Evolutionary conservation across 2,888 invertebrate genomes (phyloP).

Genomic region (Cryptosula pallasiana): DNA sequence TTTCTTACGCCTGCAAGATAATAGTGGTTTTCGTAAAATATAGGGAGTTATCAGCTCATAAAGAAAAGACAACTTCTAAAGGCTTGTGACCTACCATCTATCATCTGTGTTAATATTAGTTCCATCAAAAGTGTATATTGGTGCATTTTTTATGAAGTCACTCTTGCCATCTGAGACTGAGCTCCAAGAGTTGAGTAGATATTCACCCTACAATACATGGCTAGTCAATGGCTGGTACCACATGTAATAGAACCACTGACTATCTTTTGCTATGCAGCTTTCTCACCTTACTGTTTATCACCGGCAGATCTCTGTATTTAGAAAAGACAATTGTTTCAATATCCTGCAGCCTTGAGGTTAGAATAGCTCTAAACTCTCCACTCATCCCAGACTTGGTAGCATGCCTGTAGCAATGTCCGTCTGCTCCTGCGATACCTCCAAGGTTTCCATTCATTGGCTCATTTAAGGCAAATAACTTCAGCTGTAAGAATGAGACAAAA

Average conservation of each 20-base stretch:
- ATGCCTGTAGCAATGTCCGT: constrained; percentile 89
- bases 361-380: constrained; percentile 79
- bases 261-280: too few relatives aligned
- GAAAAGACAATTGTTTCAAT: constrained; percentile 84
- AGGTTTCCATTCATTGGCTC: constrained; percentile 84
- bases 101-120: neutral
- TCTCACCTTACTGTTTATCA: constrained; percentile 70
- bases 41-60: too few relatives aligned
- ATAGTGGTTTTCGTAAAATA: too few relatives aligned
- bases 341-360: constrained; percentile 77
- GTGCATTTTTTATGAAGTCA: neutral
- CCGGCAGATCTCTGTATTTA: constrained; percentile 73
- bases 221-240: too few relatives aligned
- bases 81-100: constrained; percentile 12
- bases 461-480: constrained; percentile 83
- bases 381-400: constrained; percentile 77
- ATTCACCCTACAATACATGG: too few relatives aligned
- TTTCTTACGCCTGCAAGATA: neutral
- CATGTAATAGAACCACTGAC: too few relatives aligned
- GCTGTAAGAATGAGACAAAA: too few relatives aligned
- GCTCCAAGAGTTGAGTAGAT: neutral
- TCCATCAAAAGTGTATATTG: constrained; percentile 23
- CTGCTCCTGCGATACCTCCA: constrained; percentile 88
- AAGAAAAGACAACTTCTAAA: too few relatives aligned
- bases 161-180: constrained; percentile 5